A percentile compares a stretch with the other conserved stretches of the same genome.
Conservation (phyloP, 2,797 vertebrate species). For the Eremophila alpestris region DNA sequence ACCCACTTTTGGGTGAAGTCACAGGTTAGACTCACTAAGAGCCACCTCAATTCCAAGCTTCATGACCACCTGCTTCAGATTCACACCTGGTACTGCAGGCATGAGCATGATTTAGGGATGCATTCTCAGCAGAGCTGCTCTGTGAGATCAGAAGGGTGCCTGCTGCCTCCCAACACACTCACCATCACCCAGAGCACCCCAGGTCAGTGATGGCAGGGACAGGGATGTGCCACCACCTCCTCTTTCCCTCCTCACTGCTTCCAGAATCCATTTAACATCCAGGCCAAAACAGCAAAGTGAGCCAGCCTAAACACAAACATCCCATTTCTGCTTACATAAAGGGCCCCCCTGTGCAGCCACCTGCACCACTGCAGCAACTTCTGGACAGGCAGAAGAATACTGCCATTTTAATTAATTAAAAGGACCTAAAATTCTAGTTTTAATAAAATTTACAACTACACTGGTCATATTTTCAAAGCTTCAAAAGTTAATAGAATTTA, state of each 20-base stretch:
- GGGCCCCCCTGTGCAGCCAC: background rate
- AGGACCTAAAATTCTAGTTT: background rate
- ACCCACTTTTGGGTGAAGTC: background rate
- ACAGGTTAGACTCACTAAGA: background rate
- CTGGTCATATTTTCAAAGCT: background rate
- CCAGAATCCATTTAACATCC: background rate
- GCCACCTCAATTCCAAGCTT: background rate
- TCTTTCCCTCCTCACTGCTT: background rate
- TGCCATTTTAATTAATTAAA: background rate
- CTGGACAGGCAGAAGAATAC: background rate
- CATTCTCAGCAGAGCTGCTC: background rate
- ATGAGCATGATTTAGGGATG: background rate
- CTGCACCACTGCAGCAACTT: background rate
- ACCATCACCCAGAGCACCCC: rapidly evolving
- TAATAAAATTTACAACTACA: background rate
- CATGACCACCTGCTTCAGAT: background rate
- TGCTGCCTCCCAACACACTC: rapidly evolving
- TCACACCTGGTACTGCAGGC: background rate
- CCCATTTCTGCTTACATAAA: background rate
- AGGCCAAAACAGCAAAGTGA: background rate
- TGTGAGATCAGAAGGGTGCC: background rate
- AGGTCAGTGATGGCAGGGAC: rapidly evolving
- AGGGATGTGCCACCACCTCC: background rate
- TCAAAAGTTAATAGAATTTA: background rate
- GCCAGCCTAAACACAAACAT: background rate